These are phyloP conservation scores for Brachypalpus laphriformis DNA, from an alignment of 2,888 invertebrate species.

Conservation along the genomic window DNA sequence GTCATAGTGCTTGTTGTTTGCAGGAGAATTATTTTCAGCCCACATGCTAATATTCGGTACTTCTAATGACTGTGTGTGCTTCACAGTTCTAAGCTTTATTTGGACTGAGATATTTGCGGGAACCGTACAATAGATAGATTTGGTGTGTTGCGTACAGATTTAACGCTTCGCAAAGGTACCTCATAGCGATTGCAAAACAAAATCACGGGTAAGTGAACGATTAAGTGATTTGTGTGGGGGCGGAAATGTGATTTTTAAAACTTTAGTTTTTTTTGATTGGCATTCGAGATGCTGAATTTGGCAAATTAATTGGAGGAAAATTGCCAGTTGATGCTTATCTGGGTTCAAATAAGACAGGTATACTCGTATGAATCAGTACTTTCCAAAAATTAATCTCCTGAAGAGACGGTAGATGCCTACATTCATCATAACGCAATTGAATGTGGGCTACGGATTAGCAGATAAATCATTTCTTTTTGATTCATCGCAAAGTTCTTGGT, in stretches of 20 bases:
- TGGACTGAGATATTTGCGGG: conserved; percentile 10
- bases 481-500: too few species aligned
- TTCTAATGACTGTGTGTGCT: conserved; percentile 35
- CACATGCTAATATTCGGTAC: conserved; percentile 47
- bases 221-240: conserved; percentile 27
- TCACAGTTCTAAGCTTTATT: conserved; percentile 33
- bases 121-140: conserved; percentile 10
- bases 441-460: too few species aligned
- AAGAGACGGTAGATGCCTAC: background rate
- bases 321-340: background rate
- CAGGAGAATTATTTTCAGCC: conserved; percentile 42
- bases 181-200: background rate
- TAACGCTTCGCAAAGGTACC: background rate
- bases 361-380: background rate
- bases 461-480: too few species aligned
- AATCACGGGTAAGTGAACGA: conserved; percentile 51
- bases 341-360: background rate
- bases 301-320: conserved; percentile 12
- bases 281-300: background rate
- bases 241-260: background rate
- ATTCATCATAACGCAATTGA: too few species aligned
- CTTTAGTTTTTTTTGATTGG: conserved; percentile 1
- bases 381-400: background rate
- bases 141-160: conserved; percentile 28
- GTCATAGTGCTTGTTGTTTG: conserved; percentile 5